Conservation (phyloP, 2,888 invertebrate genomes). For the Sphaeridia pumilis region DNA sequence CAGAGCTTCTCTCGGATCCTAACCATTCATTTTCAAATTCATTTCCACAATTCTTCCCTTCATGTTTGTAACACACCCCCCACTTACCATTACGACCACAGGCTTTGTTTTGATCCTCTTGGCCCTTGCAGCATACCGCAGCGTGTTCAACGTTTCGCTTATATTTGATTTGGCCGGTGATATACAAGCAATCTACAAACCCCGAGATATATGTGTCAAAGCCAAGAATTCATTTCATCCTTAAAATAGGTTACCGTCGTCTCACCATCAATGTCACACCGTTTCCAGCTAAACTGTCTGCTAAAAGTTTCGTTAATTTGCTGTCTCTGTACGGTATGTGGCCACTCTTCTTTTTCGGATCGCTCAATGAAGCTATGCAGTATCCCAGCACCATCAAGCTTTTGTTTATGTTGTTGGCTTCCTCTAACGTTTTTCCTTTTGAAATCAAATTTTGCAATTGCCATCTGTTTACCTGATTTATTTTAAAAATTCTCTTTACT, state of each 20-base stretch:
- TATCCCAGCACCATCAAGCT: conserved; percentile 90
- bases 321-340: conserved; percentile 93
- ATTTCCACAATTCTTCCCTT: too few species aligned
- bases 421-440: conserved; percentile 70
- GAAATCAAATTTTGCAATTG: neutral
- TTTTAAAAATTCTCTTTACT: neutral
- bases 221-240: neutral
- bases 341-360: conserved; percentile 60
- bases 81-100: conserved; percentile 75
- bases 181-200: conserved; percentile 77
- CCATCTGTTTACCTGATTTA: neutral
- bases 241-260: neutral
- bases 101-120: conserved; percentile 89
- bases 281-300: conserved; percentile 85
- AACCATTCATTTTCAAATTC: too few species aligned
- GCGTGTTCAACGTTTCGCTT: conserved; percentile 77
- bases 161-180: conserved; percentile 77
- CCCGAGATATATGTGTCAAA: neutral
- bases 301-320: conserved; percentile 80
- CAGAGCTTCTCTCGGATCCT: conserved; percentile 85
- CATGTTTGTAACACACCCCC: neutral
- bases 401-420: conserved; percentile 92
- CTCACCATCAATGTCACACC: conserved; percentile 87
- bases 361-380: conserved; percentile 84
- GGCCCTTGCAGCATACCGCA: conserved; percentile 82